Base-by-base conservation (phyloP, 2,888 invertebrate genomes). In the Frankliniella fusca region DNA sequence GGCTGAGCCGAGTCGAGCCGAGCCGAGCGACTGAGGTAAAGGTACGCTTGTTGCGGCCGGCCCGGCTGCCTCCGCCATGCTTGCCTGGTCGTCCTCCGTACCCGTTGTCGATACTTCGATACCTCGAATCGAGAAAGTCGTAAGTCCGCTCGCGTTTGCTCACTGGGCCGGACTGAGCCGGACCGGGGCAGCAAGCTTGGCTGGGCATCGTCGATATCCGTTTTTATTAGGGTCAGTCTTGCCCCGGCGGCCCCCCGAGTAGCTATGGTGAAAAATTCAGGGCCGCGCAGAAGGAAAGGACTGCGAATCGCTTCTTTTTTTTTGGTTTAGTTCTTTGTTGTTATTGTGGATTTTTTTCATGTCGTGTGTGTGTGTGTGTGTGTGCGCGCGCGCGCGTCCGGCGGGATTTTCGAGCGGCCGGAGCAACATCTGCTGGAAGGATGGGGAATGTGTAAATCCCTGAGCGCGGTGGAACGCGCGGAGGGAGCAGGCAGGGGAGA, bases 141-240 rank as follows among this genome's bases (percentile, higher is more conserved):
- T 81, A 65, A 81, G 70, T 28, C 80, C 80, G 80, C 48, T 49
- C 50, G 76, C 23, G 38, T 48, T 23, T 38, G 50, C 49, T 50
- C 80, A 80, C 80, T 79, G n/a, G 82, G 70, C 28, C 49, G 50
- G 81, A 82, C 38, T 38, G 38, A 38, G 38, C 38, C 38, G n/a
- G 81, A 82, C n/a, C 10, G 65, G 23, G 70, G 23, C 11, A 27
- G 81, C 85, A 85, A 84, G 84, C 85, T 83, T 81, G 83, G 84
- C 85, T 84, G 82, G 83, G 84, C 85, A 85, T 86, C 84, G 87
- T 87, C 86, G 86, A 87, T 87, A 87, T 87, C 86, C 86, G 87
- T 61, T 61, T 61, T 61, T 61, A 61, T 61, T 61, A 61, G n/a
- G 61, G 61, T 61, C 61, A 18, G 54, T 54, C 54, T 54, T 54